These are phyloP conservation scores for Orchesella cincta DNA, from an alignment of 1,140 invertebrate species.

Conservation along the genomic window DNA sequence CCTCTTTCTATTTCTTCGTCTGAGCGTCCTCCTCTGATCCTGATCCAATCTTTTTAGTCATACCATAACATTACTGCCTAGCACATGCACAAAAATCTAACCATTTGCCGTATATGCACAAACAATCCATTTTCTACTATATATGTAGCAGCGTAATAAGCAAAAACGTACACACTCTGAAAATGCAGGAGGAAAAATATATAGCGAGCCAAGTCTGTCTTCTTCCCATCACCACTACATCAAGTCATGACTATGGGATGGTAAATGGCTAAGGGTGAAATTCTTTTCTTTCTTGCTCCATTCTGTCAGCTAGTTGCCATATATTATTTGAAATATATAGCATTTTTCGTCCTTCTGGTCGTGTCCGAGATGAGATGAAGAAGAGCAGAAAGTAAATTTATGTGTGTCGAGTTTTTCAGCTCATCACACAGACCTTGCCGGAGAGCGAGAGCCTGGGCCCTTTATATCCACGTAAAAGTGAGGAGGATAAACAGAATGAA, in stretches of 20 bases:
- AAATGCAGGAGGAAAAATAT: neutral
- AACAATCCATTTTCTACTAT: too few relatives aligned
- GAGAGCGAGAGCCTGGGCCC: neutral
- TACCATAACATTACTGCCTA: neutral
- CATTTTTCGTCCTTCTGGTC: conserved; percentile 17
- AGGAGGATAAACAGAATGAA: too few relatives aligned
- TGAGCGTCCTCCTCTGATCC: neutral
- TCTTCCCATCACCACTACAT: conserved; percentile 27
- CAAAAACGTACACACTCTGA: neutral
- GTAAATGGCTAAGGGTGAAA: conserved; percentile 24
- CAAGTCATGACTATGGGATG: conserved; percentile 8
- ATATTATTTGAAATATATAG: conserved; percentile 30
- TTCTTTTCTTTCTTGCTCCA: conserved; percentile 1
- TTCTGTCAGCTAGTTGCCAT: conserved; percentile 27
- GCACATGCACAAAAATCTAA: conserved; percentile 10
- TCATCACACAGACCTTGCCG: conserved; percentile 3
- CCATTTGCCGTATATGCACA: conserved; percentile 27
- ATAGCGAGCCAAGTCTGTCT: conserved; percentile 16
- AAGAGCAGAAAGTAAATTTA: conserved; percentile 18
- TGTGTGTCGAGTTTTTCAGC: conserved; percentile 29
- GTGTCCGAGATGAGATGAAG: conserved; percentile 28
- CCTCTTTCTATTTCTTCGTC: neutral
- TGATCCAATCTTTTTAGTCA: conserved; percentile 24
- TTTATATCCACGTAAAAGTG: too few relatives aligned
- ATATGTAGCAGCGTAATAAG: too few relatives aligned